Conservation (phyloP, 1,140 invertebrate species). For the Euura saliciscinereae region DNA sequence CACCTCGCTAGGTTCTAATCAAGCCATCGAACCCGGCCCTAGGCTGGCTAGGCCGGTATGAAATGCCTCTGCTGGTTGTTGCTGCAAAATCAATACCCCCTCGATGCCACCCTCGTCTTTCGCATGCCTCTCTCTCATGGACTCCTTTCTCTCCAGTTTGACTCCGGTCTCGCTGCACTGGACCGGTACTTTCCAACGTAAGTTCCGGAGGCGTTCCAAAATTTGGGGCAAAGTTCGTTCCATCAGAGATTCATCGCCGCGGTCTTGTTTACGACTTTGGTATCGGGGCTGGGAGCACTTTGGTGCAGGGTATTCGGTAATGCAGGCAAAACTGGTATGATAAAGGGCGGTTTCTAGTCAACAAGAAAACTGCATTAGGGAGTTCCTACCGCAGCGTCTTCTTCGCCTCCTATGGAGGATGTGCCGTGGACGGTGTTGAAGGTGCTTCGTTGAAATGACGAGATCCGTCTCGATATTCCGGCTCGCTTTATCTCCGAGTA, state of each 20-base stretch:
- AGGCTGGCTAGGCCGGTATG: conserved; percentile 24
- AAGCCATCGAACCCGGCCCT: neutral
- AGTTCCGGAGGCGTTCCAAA: no score
- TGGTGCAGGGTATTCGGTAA: conserved; percentile 1
- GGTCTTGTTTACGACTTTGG: no score
- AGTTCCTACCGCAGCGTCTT: conserved; percentile 5
- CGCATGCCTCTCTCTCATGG: no score
- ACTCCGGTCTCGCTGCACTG: no score
- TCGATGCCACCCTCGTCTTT: neutral
- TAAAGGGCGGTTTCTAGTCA: conserved; percentile 17
- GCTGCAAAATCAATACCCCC: conserved; percentile 41
- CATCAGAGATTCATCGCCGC: no score
- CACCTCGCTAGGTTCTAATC: neutral
- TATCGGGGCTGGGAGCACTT: neutral
- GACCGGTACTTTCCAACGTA: no score
- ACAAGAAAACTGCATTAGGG: conserved; percentile 39
- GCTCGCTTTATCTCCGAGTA: no score
- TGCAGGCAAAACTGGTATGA: neutral
- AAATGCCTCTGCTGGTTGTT: conserved; percentile 39
- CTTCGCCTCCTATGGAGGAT: neutral
- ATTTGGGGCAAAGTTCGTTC: no score
- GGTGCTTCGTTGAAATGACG: neutral
- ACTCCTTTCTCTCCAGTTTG: no score
- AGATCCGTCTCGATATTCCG: neutral
- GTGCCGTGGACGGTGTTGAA: no score